Base-by-base conservation (phyloP, 2,888 invertebrate genomes). In the Synergus itoensis region DNA sequence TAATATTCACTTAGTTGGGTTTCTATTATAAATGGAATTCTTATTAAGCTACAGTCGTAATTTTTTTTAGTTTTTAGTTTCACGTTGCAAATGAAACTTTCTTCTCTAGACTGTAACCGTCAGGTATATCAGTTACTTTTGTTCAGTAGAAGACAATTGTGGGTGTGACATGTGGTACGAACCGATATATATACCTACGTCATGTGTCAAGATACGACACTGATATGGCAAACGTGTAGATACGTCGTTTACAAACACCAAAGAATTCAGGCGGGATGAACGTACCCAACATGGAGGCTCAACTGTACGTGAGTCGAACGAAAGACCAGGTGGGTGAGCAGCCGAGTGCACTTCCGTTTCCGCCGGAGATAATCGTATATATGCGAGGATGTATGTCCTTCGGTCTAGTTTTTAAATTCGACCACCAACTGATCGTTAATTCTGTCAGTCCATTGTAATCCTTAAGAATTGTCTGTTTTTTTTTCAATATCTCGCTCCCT, bases 321-420 rank as follows among this genome's bases (percentile, higher is more conserved):
- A 85, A 83, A 82, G 86, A 87, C 90, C 90, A 91, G 90, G 91
- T 91, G 91, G 90, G 89, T 90, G 90, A 90, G 91, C 91, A 90
- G 88, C 89, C 87, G 88, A 91, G 90, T 91, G 89, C 87, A 87
- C 89, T 91, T 91, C 91, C 91, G 90, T 84, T 91, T 91, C 91
- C 91, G 91, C 88, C 85, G 90, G 90, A 91, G 91, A 91, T 91
- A 91, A 89, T 91, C 89, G 81, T 82, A 81, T 77, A 81, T 65
- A 65, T 69, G 80, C 80, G 79, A 77, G 82, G 82, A 84, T 81
- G 84, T 81, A 82, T 81, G 82, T 84, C 82, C 82, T 83, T 84
- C 75, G 79, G 81, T 82, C 84, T 84, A 83, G 82, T 83, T 82
- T 73, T 57, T 82, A 80, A 84, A 84, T 83, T 84, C 81, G 82